A percentile compares a stretch with the other conserved stretches of the same genome.
Evolutionary conservation across 2,797 vertebrate species (phyloP).

Genomic region (Betta splendens): DNA sequence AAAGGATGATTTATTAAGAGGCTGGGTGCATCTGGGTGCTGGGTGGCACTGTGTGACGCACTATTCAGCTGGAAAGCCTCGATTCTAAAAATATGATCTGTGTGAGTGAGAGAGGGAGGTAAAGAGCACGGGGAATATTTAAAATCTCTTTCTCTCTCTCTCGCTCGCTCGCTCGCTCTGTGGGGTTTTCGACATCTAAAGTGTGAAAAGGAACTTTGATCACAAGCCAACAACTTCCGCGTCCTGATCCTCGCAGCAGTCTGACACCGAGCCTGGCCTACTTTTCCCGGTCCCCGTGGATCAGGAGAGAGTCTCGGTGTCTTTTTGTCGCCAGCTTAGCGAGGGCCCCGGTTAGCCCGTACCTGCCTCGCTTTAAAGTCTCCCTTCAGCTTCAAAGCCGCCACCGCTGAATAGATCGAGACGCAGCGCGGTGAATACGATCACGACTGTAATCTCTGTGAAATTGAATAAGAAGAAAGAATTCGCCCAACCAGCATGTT

Average conservation of each 20-base stretch:
- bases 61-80: constrained; percentile 42
- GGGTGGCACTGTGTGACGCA: constrained; percentile 35
- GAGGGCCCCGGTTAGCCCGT: constrained; percentile 46
- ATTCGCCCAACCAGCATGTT: constrained; percentile 63
- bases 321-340: constrained; percentile 67
- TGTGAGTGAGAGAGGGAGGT: constrained; percentile 21
- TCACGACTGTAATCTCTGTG: constrained; percentile 68
- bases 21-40: constrained; percentile 27
- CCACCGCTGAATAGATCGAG: constrained; percentile 52
- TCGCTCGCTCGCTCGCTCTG: too few species aligned
- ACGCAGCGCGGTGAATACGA: constrained; percentile 57
- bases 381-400: constrained; percentile 66
- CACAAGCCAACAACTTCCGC: constrained; percentile 65
- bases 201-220: constrained; percentile 68
- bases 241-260: constrained; percentile 67
- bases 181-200: constrained; percentile 51
- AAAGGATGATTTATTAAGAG: constrained; percentile 34
- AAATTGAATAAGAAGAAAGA: constrained; percentile 69
- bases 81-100: constrained; percentile 54
- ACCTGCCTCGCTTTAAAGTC: constrained; percentile 65
- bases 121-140: constrained; percentile 38
- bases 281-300: constrained; percentile 68
- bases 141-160: constrained; percentile 12
- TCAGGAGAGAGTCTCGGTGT: constrained; percentile 58
- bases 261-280: constrained; percentile 72